Evolutionary conservation across 2,888 invertebrate species (phyloP).

Genomic region (Drosophila mulleri): DNA sequence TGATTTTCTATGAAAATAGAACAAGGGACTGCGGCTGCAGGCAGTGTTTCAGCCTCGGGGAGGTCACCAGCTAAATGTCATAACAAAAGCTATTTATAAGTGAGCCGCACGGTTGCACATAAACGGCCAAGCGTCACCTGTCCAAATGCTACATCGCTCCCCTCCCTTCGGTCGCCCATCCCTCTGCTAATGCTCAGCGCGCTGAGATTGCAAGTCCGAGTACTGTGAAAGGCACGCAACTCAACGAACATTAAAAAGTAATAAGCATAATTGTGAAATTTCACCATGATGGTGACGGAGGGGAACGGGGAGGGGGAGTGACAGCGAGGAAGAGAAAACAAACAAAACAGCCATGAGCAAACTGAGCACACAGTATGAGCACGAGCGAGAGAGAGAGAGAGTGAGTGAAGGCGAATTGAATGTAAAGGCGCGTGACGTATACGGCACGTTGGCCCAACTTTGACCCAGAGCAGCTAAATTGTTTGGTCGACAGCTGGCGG

Average conservation of each 20-base stretch:
- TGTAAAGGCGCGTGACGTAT: conserved; percentile 51
- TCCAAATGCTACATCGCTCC: neutral
- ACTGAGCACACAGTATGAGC: neutral
- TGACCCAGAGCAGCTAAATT: conserved; percentile 71
- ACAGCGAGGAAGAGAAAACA: neutral
- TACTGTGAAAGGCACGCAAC: conserved; percentile 42
- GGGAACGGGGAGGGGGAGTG: neutral
- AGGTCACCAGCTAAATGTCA: conserved; percentile 72
- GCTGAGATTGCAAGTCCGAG: conserved; percentile 9
- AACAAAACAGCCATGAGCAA: conserved; percentile 13
- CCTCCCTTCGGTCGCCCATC: no score
- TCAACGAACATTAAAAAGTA: conserved; percentile 70
- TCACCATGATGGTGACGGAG: conserved; percentile 19
- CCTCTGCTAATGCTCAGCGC: neutral
- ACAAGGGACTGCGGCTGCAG: conserved; percentile 23
- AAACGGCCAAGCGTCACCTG: conserved; percentile 15
- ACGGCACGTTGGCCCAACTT: conserved; percentile 64
- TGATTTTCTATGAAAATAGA: conserved; percentile 57
- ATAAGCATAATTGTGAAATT: conserved; percentile 76
- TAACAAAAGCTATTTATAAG: conserved; percentile 75
- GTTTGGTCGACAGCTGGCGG: conserved; percentile 73
- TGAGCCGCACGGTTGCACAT: conserved; percentile 58
- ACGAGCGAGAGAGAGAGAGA: neutral
- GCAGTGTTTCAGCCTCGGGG: conserved; percentile 20
- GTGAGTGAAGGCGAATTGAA: conserved; percentile 3